phyloP scores from a whole-genome alignment of 2,797 vertebrate genomes.

The Sternarchorhynchus goeldii region DNA sequence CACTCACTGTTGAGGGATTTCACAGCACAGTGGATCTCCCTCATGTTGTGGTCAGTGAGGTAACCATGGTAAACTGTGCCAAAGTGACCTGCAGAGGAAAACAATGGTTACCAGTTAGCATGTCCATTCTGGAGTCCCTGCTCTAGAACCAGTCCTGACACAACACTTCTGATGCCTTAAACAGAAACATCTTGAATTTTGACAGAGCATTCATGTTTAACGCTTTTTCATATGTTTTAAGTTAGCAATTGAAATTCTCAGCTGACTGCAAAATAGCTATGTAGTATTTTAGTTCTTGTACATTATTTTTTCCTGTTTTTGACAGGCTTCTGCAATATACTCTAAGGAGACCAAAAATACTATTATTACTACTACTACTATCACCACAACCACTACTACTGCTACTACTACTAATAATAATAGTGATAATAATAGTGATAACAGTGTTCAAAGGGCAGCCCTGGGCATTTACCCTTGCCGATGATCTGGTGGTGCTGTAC shows the following conservation, averaged over 20 bases:
- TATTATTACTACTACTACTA: too few relatives aligned
- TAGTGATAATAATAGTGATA: background rate
- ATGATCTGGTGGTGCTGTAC: slow-evolving; percentile 88
- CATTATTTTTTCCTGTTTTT: too few relatives aligned
- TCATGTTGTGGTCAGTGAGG: slow-evolving; percentile 81
- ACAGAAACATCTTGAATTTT: background rate
- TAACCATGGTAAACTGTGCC: slow-evolving; percentile 95
- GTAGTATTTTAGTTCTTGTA: too few relatives aligned
- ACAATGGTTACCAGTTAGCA: background rate
- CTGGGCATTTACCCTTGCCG: slow-evolving; percentile 83
- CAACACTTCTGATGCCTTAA: background rate
- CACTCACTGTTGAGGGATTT: slow-evolving; percentile 94
- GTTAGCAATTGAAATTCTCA: too few relatives aligned
- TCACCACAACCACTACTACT: too few relatives aligned
- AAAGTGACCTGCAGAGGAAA: slow-evolving; percentile 83
- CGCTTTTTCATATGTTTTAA: too few relatives aligned
- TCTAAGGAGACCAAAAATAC: too few relatives aligned
- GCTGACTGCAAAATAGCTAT: too few relatives aligned
- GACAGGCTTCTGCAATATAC: too few relatives aligned
- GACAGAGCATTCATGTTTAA: too few relatives aligned
- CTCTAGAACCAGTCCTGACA: background rate
- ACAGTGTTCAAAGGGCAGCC: background rate
- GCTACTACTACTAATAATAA: too few relatives aligned
- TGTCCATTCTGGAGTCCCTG: too few relatives aligned
- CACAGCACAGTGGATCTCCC: slow-evolving; percentile 88